Conservation (phyloP, 2,888 invertebrate genomes). For the Homarus gammarus region DNA sequence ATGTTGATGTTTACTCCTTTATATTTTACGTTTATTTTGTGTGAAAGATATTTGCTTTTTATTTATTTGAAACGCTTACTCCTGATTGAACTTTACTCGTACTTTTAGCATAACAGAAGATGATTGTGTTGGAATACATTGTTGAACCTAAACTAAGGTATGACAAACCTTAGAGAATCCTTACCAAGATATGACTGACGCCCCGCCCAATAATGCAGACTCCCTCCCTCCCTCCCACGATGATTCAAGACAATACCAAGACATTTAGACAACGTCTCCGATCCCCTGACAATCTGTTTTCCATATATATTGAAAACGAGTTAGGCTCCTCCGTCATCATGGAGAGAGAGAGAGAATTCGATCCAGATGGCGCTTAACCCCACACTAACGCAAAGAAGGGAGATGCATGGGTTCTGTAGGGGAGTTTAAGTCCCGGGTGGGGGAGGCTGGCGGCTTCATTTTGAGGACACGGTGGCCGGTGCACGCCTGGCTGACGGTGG, state of each 20-base stretch:
- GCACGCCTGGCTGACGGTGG: slow-evolving; percentile 6
- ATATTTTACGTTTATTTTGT: not conserved
- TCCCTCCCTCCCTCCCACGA: too few relatives aligned
- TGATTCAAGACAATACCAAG: slow-evolving; percentile 39
- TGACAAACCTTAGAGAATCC: too few relatives aligned
- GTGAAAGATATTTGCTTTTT: too few relatives aligned
- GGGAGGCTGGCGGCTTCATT: not conserved
- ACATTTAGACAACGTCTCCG: slow-evolving; percentile 37
- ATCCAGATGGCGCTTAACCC: not conserved
- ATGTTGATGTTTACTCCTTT: not conserved
- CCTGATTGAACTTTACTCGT: too few relatives aligned
- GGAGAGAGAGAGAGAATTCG: not conserved
- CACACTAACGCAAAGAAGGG: not conserved
- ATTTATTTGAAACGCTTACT: too few relatives aligned
- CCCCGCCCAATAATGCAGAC: slow-evolving; percentile 11
- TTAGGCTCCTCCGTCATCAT: slow-evolving; percentile 34
- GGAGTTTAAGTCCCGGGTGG: not conserved
- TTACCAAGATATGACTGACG: not conserved
- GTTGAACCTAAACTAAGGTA: too few relatives aligned
- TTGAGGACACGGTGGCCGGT: not conserved
- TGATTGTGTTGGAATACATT: too few relatives aligned
- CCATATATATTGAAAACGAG: slow-evolving; percentile 61
- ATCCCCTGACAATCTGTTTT: slow-evolving; percentile 49
- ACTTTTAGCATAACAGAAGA: too few relatives aligned
- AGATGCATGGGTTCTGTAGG: not conserved